Evolutionary conservation across 2,113 vertebrate genomes (phyloP).

Genomic region (Parus major): DNA sequence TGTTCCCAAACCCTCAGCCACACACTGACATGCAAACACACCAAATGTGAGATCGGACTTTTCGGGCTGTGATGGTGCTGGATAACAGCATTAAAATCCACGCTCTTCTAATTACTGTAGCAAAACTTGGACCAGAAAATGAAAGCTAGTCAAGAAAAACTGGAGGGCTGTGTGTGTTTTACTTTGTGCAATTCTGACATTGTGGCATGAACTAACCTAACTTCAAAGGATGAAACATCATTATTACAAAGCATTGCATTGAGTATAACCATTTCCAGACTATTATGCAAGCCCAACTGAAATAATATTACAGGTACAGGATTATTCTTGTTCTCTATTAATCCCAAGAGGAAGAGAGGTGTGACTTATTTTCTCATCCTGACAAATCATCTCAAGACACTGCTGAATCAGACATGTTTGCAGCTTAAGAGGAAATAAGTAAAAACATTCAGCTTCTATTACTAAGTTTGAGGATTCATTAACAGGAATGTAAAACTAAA

Average conservation of each 20-base stretch:
- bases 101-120: not conserved
- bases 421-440: conserved; percentile 26
- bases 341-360: conserved; percentile 14
- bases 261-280: not conserved
- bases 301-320: conserved; percentile 23
- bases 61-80: not conserved
- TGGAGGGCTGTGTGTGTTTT: not conserved
- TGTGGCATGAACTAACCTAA: not conserved
- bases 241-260: not conserved
- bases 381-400: conserved; percentile 34
- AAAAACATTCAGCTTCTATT: conserved; percentile 8
- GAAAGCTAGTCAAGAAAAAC: not conserved
- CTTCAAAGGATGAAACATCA: conserved; percentile 30
- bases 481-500: conserved; percentile 1
- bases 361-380: conserved; percentile 54
- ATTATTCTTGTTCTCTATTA: conserved; percentile 31
- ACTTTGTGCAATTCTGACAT: not conserved
- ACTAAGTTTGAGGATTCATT: not conserved
- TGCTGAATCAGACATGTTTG: conserved; percentile 33
- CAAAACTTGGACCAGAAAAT: not conserved
- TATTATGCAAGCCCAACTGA: conserved; percentile 42
- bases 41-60: fast-evolving
- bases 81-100: not conserved
- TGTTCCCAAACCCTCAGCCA: not conserved
- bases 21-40: not conserved